Evolutionary conservation across 2,888 invertebrate genomes (phyloP).

Genomic region (Resseliella maxima): DNA sequence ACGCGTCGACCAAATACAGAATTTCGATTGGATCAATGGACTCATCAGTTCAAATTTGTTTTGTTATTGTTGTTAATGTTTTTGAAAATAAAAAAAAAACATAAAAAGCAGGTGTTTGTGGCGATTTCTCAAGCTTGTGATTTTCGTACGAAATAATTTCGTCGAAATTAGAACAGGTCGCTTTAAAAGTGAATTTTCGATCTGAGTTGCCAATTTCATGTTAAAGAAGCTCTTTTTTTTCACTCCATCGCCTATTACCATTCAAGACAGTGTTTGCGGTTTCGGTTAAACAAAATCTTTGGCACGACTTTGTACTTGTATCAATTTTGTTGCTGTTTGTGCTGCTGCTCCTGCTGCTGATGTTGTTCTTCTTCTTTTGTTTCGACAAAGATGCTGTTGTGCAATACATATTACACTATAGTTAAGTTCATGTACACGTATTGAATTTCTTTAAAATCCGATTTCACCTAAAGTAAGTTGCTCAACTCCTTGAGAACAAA

Average conservation of each 20-base stretch:
- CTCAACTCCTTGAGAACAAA: neutral
- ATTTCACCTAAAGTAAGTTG: neutral
- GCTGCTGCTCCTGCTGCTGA: too few relatives aligned
- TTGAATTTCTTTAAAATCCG: conserved; percentile 25
- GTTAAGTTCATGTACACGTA: neutral
- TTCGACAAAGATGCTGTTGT: neutral
- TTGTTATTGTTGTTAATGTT: too few relatives aligned
- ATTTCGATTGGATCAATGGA: too few relatives aligned
- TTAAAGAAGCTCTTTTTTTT: neutral
- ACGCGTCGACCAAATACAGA: too few relatives aligned
- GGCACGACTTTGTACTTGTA: conserved; percentile 29
- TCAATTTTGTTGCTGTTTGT: too few relatives aligned
- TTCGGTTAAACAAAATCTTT: conserved; percentile 2
- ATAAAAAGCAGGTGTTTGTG: too few relatives aligned
- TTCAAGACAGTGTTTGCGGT: neutral
- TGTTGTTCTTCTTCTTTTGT: neutral
- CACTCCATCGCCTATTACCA: neutral
- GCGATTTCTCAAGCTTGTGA: too few relatives aligned
- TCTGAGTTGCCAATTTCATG: neutral
- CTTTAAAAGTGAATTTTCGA: too few relatives aligned
- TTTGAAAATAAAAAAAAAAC: too few relatives aligned
- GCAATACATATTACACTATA: neutral
- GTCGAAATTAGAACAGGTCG: too few relatives aligned
- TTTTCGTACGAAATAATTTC: too few relatives aligned
- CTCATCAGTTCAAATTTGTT: too few relatives aligned